These are phyloP conservation scores for Centropus unirufus DNA, from an alignment of 2,113 vertebrate genomes.

Conservation along the genomic window DNA sequence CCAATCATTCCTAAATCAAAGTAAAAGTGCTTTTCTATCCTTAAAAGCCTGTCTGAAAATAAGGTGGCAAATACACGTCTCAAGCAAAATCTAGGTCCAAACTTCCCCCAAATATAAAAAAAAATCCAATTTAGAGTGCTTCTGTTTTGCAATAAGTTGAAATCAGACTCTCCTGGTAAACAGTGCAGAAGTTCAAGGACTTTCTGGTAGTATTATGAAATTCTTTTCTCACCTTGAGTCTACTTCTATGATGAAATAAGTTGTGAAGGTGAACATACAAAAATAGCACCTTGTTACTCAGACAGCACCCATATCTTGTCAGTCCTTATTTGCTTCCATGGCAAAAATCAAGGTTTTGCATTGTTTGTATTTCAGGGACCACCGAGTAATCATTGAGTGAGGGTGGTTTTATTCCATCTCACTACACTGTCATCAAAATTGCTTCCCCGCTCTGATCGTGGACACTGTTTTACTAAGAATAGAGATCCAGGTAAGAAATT, in stretches of 20 bases:
- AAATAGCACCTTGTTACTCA: conserved; percentile 18
- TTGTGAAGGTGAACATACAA: not conserved
- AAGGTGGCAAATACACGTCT: not conserved
- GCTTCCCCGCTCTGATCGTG: not conserved
- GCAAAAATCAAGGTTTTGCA: not conserved
- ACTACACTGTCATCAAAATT: not conserved
- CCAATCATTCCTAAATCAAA: not conserved
- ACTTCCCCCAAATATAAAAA: not conserved
- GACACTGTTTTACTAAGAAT: not conserved
- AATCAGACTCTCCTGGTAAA: not conserved
- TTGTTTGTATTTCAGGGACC: not conserved
- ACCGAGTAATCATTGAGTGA: rapidly evolving
- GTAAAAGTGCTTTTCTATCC: not conserved
- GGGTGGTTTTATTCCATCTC: not conserved
- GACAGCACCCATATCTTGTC: not conserved
- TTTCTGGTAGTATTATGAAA: not conserved
- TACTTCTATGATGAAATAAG: not conserved
- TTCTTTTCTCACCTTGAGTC: not conserved
- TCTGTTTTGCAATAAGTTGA: not conserved
- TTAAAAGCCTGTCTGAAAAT: not conserved
- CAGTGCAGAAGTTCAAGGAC: not conserved
- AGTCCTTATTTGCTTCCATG: not conserved
- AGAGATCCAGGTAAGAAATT: not conserved
- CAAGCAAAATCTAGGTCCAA: not conserved
- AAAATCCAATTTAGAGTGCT: not conserved